Percentiles rank a stretch among this genome's conserved stretches.
phyloP scores from a whole-genome alignment of 2,797 vertebrate genomes.

The Heterohyrax brucei region DNA sequence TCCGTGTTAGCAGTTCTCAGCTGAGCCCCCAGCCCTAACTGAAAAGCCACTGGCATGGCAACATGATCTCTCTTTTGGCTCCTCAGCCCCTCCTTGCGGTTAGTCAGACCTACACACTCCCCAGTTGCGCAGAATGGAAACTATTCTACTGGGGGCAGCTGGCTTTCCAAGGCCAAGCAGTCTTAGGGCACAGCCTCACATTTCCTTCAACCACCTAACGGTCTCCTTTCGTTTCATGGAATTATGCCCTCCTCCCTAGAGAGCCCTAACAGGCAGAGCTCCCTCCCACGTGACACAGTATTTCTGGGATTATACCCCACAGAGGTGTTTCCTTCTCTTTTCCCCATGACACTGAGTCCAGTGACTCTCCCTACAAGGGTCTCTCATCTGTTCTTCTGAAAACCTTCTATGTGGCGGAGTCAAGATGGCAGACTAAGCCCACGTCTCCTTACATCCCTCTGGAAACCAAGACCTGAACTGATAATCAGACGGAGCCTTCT shows the following conservation, averaged over 20 bases:
- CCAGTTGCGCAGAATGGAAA: slow-evolving; percentile 85
- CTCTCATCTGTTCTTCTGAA: neutral
- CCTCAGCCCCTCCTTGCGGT: slow-evolving; percentile 82
- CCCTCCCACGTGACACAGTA: neutral
- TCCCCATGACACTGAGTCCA: neutral
- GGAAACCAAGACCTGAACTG: too few species aligned
- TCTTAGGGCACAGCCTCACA: slow-evolving; percentile 66
- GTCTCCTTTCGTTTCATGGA: neutral
- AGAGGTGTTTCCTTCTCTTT: neutral
- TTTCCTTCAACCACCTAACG: neutral
- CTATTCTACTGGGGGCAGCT: slow-evolving; percentile 83
- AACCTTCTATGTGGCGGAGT: too few species aligned
- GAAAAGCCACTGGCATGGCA: slow-evolving; percentile 74
- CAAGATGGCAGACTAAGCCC: too few species aligned
- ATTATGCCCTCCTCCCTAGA: neutral
- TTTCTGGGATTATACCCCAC: neutral
- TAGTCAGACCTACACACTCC: slow-evolving; percentile 83
- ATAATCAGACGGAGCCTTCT: too few species aligned
- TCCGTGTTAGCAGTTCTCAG: slow-evolving; percentile 24
- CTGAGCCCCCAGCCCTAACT: slow-evolving; percentile 33
- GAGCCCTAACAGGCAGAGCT: neutral
- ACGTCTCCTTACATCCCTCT: too few species aligned
- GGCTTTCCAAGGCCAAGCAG: slow-evolving; percentile 77
- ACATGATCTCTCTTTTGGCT: slow-evolving; percentile 79
- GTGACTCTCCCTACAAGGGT: neutral